Evolutionary conservation across 2,113 vertebrate species (phyloP), one percentile per base, ranked within the genome.

Genomic region (Bubo scandiacus): DNA sequence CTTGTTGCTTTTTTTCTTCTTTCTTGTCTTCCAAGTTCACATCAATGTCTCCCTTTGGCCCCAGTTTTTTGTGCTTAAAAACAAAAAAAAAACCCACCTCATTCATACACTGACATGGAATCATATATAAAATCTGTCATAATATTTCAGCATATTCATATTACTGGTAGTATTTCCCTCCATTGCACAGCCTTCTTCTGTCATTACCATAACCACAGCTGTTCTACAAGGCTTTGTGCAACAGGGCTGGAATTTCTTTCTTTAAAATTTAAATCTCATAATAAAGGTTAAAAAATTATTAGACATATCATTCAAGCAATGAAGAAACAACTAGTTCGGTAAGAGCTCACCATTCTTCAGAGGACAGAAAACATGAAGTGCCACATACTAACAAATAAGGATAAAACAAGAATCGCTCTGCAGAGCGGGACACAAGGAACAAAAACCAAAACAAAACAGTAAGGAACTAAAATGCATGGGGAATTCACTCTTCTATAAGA

Each of bases 61-160:
- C 99, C 84, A 99, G 97, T 94, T 99, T 99, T 98, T 99, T 99
- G 96, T 99, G 99, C 99, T 99, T 97, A 68, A 93, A 90, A 40
- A 77, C 1, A 23, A 84, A 26, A 58, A n/a, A 57, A 61, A 16
- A 10, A 2, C 3, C 5, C 26, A 70, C 9, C 22, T 32, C 15
- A 73, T 61, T 81, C 6, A 70, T 52, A 49, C 5, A 49, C 21
- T 59, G 29, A n/a, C 40, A 63, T 5, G 83, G 51, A 78, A 61
- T 61, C 30, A 63, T 38, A 81, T 12, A 73, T 52, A 57, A 92
- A 84, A 86, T 9, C 26, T 0, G 14, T 47, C 32, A 72, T 11
- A 70, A 23, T 61, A 58, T 52, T 29, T 73, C 52, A 85, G 52
- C 20, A 22, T 30, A 52, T 5, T 85, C 36, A 34, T 45, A 65